Conservation (phyloP, 2,888 invertebrate species). For the Sympetrum striolatum region DNA sequence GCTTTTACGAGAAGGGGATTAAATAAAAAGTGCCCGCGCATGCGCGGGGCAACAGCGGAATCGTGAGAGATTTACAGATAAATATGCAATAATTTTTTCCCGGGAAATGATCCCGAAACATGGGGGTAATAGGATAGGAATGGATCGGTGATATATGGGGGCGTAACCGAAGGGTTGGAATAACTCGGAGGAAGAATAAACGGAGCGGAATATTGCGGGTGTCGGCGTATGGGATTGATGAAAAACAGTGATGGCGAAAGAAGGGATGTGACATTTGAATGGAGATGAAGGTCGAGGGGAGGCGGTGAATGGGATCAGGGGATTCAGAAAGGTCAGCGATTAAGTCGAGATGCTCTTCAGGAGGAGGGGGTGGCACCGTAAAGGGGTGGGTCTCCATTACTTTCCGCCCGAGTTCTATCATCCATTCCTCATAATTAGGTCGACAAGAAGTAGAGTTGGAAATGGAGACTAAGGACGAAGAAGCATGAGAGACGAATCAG, state of each 20-base stretch:
- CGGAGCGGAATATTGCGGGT: neutral
- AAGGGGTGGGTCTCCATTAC: too few species aligned
- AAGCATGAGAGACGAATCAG: too few species aligned
- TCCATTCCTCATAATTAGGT: too few species aligned
- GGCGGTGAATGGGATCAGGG: neutral
- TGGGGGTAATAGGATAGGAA: neutral
- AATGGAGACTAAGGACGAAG: too few species aligned
- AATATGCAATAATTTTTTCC: neutral
- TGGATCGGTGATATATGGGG: neutral
- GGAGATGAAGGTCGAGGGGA: neutral
- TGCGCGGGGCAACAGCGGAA: neutral
- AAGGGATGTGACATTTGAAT: neutral
- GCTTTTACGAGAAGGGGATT: neutral
- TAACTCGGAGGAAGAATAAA: neutral
- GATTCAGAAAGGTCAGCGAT: neutral
- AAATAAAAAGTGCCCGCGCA: neutral
- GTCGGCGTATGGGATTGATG: neutral
- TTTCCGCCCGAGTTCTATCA: too few species aligned
- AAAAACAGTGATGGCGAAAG: neutral
- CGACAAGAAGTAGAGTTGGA: too few species aligned
- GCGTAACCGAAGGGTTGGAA: too few species aligned
- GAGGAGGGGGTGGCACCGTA: neutral
- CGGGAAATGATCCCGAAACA: neutral
- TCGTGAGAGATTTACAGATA: neutral
- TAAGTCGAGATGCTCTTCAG: constrained; percentile 5